Percentiles rank a stretch among this genome's conserved stretches.
These are phyloP conservation scores for Tethea ocularis DNA, from an alignment of 2,888 invertebrate genomes.

Conservation along the genomic window DNA sequence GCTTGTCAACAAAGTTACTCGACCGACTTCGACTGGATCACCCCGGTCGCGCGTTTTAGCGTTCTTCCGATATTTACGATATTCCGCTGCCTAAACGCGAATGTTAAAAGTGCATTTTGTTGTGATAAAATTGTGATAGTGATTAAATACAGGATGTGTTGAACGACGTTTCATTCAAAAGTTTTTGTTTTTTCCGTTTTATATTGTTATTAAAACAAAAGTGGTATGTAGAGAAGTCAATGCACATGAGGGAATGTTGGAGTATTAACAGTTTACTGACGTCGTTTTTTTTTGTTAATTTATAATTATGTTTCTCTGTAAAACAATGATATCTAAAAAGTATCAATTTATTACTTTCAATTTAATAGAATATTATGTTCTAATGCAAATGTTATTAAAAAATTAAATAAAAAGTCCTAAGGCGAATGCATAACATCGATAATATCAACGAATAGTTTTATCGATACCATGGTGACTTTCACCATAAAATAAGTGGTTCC, in stretches of 20 bases:
- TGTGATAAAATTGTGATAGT: conserved; percentile 45
- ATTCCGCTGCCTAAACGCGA: conserved; percentile 36
- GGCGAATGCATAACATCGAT: not conserved
- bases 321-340: no score
- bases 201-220: conserved; percentile 32
- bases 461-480: conserved; percentile 8
- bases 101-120: conserved; percentile 40
- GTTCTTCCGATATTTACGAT: conserved; percentile 18
- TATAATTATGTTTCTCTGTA: no score
- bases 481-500: conserved; percentile 2
- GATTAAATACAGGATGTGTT: conserved; percentile 12
- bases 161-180: not conserved
- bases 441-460: not conserved
- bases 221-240: conserved; percentile 37
- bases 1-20: conserved; percentile 80
- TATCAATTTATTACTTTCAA: no score
- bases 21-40: conserved; percentile 51
- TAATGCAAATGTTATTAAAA: not conserved
- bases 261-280: conserved; percentile 5
- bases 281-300: not conserved
- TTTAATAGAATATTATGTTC: no score
- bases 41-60: conserved; percentile 57
- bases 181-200: conserved; percentile 24
- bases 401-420: not conserved
- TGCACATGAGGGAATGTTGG: conserved; percentile 10